A percentile compares a stretch with the other conserved stretches of the same genome.
Conservation (phyloP, 2,797 vertebrate species). For the Monodelphis domestica region DNA sequence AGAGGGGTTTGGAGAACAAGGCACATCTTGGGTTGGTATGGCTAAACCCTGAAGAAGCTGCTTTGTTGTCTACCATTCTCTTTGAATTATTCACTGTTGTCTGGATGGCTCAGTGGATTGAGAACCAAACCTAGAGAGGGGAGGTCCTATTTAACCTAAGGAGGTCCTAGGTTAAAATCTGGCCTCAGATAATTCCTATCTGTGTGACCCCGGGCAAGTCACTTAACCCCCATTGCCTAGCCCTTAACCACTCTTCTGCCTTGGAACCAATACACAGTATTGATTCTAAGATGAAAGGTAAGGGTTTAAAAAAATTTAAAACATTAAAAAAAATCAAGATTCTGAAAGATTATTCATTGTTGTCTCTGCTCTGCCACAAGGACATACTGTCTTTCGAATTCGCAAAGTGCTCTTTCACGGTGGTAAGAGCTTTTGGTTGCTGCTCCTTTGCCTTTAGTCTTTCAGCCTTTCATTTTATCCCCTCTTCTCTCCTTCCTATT, state of each 20-base stretch:
- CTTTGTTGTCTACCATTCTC: slow-evolving; percentile 44
- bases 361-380: slow-evolving; percentile 83
- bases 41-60: slow-evolving; percentile 22
- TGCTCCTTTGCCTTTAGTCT: slow-evolving; percentile 50
- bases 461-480: slow-evolving; percentile 11
- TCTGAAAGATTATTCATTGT: slow-evolving; percentile 67
- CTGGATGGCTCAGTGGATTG: no score
- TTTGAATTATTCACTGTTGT: slow-evolving; percentile 68
- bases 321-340: no score
- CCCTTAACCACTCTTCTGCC: no score
- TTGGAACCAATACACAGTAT: no score
- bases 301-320: no score
- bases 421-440: slow-evolving; percentile 81
- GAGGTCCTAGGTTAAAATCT: no score
- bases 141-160: no score
- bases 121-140: no score
- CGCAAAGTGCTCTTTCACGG: slow-evolving; percentile 84
- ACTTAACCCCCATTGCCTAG: no score
- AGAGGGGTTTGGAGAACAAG: background rate
- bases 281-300: no score
- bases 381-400: slow-evolving; percentile 83
- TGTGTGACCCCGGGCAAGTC: no score
- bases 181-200: no score
- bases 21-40: background rate
- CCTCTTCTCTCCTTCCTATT: slow-evolving; percentile 36